These are phyloP conservation scores for Datnioides undecimradiatus DNA, from an alignment of 2,113 vertebrate genomes.

Conservation along the genomic window DNA sequence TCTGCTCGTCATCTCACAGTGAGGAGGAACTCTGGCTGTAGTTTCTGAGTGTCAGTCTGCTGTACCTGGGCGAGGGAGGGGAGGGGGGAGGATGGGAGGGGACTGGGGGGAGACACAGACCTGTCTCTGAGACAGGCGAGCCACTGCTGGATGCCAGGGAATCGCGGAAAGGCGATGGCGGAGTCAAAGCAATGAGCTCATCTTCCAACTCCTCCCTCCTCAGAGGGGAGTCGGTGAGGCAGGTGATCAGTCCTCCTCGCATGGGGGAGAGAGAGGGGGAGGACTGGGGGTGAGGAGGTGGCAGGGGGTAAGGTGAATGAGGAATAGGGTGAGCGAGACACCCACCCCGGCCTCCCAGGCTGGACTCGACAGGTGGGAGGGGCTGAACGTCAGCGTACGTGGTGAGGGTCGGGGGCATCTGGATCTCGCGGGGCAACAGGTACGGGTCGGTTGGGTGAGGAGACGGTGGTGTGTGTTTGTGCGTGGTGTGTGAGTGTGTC, in stretches of 20 bases:
- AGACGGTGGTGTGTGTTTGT: conserved; percentile 72
- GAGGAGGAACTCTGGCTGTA: conserved; percentile 99
- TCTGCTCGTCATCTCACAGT: conserved; percentile 85
- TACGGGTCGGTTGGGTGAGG: conserved; percentile 86
- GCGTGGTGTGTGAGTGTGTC: conserved; percentile 73
- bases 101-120: conserved; percentile 86
- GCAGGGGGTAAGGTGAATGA: conserved; percentile 68
- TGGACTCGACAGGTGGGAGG: conserved; percentile 89
- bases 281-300: conserved; percentile 63
- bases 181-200: conserved; percentile 95
- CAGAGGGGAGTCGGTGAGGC: conserved; percentile 78
- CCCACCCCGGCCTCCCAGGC: conserved; percentile 75
- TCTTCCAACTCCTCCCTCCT: conserved; percentile 89
- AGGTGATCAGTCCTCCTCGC: conserved; percentile 71
- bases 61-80: conserved; percentile 92
- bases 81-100: conserved; percentile 92
- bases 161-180: conserved; percentile 98
- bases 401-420: conserved; percentile 92
- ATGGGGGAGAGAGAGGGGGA: conserved; percentile 76
- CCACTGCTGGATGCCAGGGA: conserved; percentile 92
- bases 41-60: conserved; percentile 93
- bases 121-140: conserved; percentile 86
- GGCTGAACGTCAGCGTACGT: conserved; percentile 95
- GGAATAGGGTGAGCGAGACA: conserved; percentile 63
- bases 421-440: conserved; percentile 91